Evolutionary conservation across 2,797 vertebrate genomes (phyloP).

Genomic region (Percopsis omiscomaycus): DNA sequence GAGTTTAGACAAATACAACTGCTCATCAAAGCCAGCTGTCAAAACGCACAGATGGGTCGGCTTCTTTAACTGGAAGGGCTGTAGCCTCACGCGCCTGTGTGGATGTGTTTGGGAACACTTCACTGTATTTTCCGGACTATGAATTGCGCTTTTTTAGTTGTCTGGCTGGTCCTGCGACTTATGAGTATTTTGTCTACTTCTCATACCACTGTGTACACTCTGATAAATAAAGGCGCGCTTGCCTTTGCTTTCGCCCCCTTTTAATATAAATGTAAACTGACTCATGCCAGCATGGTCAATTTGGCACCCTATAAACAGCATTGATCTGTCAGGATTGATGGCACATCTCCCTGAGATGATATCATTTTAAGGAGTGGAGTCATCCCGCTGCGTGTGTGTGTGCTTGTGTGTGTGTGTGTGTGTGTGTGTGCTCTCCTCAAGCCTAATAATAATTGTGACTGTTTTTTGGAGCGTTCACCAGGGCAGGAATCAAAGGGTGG

Average conservation of each 20-base stretch:
- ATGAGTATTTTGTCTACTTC: too few species aligned
- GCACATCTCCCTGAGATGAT: slow-evolving; percentile 28
- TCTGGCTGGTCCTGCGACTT: background rate
- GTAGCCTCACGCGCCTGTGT: too few species aligned
- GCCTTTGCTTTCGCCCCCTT: slow-evolving; percentile 1
- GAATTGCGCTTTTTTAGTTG: too few species aligned
- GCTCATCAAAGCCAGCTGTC: slow-evolving; percentile 29
- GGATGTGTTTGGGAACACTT: too few species aligned
- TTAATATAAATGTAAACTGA: slow-evolving; percentile 16
- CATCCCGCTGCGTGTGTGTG: slow-evolving; percentile 4
- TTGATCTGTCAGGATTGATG: slow-evolving; percentile 39
- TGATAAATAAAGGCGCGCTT: background rate
- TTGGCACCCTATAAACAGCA: slow-evolving; percentile 26
- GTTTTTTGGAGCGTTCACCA: slow-evolving; percentile 44
- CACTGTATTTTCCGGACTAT: too few species aligned
- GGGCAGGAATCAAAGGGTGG: slow-evolving; percentile 29
- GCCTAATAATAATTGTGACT: slow-evolving; percentile 52
- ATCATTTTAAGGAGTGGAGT: slow-evolving; percentile 29
- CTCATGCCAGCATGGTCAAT: background rate
- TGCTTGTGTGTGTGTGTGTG: slow-evolving; percentile 2
- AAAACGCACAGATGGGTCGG: slow-evolving; percentile 14
- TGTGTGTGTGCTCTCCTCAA: slow-evolving; percentile 23
- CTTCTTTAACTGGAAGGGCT: slow-evolving; percentile 7
- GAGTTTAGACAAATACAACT: slow-evolving; percentile 42
- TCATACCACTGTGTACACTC: background rate